Evolutionary conservation across 2,888 invertebrate genomes (phyloP), one percentile per base, ranked within the genome.

Genomic region (Papilio elwesi): DNA sequence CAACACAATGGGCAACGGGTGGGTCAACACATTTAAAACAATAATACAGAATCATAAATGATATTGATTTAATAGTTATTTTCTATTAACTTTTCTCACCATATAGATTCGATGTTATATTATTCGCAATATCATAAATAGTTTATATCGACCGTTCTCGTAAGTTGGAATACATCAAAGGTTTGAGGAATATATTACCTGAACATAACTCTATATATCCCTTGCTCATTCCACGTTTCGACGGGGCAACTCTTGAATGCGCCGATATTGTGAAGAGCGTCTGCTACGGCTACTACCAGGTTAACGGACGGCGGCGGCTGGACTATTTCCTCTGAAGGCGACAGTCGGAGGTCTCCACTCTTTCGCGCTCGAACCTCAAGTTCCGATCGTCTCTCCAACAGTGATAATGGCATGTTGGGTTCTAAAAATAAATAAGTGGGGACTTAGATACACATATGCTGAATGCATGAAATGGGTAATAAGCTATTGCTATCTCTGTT

Each of bases 291-390:
- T 0, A 84, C 79, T 16, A 93, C 85, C 6, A 93, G 78, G 4
- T 79, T 78, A 6, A 89, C 81, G 0, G 90, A 87, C 0, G 92
- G 90, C 7, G 90, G 87, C 9, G 87, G 82, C n/a, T 81, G 80
- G n/a, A 65, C 6, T 67, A 64, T 71, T 12, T 78, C 68, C 51
- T 73, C 76, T 6, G 75, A 76, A 0, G 89, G 87, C 4, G 85
- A 82, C 51, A 92, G 75, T 6, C 74, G 80, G 10, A 90, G 80
- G 9, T 87, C 88, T 1, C 80, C 85, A 68, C 83, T 79, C 76
- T 93, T 93, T 73, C 87, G 85, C 5, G 90, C 87, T 26, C 90
- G 89, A 12, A 93, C 93, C 77, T 93, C 92, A 16, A 91, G 74
- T 74, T 91, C 90, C 0, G 86, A 80, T 7, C 86, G 84, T 43